These are phyloP conservation scores for Anarhynchus alexandrinus DNA, from an alignment of 2,113 vertebrate species.

Conservation along the genomic window DNA sequence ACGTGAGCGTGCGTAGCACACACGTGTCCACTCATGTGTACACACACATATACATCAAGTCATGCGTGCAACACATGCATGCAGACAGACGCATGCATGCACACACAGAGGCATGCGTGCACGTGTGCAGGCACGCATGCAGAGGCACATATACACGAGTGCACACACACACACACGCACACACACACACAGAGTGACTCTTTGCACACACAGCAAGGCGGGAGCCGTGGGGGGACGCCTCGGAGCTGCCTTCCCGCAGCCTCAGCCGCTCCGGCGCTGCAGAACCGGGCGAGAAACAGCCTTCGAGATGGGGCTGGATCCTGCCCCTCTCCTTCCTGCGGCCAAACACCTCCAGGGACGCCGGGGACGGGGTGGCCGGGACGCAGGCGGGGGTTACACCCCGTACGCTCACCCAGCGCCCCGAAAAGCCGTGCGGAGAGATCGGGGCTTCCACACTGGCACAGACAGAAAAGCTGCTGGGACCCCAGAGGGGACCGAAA, in stretches of 20 bases:
- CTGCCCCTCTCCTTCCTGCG: neutral
- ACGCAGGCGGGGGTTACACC: accelerated
- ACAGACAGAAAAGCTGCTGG: neutral
- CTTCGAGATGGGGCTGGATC: neutral
- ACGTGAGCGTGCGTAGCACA: accelerated
- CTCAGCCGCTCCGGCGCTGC: accelerated
- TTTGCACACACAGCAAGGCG: neutral
- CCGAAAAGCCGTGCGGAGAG: accelerated
- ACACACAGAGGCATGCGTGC: neutral
- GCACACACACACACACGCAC: too few relatives aligned
- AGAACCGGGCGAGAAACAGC: accelerated
- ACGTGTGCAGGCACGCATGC: accelerated
- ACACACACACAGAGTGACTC: accelerated
- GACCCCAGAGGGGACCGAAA: accelerated
- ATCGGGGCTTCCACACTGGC: too few relatives aligned
- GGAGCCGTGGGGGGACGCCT: neutral
- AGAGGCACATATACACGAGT: accelerated
- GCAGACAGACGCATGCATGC: too few relatives aligned
- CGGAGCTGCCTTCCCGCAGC: neutral
- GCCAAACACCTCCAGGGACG: accelerated
- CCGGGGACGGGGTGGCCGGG: accelerated
- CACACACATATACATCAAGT: too few relatives aligned
- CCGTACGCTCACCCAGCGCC: accelerated
- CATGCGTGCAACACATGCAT: accelerated
- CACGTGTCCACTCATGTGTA: accelerated